These are phyloP conservation scores for Dipodomys spectabilis DNA, from an alignment of 2,113 vertebrate species.

Conservation along the genomic window DNA sequence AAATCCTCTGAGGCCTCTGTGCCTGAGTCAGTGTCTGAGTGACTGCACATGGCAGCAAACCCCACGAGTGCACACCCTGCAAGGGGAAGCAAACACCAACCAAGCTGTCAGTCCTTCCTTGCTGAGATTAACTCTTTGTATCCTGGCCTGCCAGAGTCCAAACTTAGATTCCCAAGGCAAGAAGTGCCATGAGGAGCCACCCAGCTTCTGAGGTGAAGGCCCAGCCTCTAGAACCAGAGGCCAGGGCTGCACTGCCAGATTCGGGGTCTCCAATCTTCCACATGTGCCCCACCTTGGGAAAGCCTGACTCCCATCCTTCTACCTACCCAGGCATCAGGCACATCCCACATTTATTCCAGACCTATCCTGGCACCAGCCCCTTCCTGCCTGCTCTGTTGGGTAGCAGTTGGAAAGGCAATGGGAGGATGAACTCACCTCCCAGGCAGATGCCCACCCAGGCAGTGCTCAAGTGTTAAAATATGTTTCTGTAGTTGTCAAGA, in stretches of 20 bases:
- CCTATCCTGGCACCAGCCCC: background rate
- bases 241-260: background rate
- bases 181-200: background rate
- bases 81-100: background rate
- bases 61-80: background rate
- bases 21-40: background rate
- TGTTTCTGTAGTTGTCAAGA: background rate
- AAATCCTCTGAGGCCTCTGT: constrained; percentile 30
- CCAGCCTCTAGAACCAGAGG: background rate
- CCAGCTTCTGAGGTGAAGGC: background rate
- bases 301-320: background rate
- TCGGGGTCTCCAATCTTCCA: background rate
- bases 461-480: background rate
- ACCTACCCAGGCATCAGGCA: background rate
- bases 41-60: constrained; percentile 6
- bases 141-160: accelerated
- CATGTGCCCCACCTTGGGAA: accelerated
- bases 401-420: too few relatives aligned
- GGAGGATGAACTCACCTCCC: too few relatives aligned
- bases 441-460: too few relatives aligned
- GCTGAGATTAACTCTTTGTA: background rate
- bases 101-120: background rate
- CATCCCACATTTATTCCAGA: background rate
- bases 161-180: background rate
- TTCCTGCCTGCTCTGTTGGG: background rate